Base-by-base conservation (phyloP, 2,888 invertebrate species). In the Papilio gigon region DNA sequence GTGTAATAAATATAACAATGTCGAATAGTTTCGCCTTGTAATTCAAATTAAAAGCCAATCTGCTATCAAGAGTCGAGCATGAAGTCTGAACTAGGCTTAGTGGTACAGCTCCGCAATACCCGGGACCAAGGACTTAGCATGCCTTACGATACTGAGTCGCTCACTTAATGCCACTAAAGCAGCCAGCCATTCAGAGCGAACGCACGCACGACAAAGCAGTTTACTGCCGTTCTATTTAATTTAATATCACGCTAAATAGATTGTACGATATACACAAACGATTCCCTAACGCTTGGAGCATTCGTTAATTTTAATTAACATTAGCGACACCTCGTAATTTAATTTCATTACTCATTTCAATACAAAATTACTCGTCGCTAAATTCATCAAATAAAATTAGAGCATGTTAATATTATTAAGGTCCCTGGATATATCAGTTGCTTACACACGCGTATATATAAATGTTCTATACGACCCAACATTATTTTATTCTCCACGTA, bases 311-410 rank as follows among this genome's bases (percentile, higher is more conserved):
- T 47, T 68, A 68, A 61, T 56, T 65, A 47, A 69, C 63, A 60
- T 60, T 65, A 35, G 59, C 59, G 50, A 68, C 53, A 65, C 65
- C 30, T 61, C 65, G 33, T 65, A 56, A 69, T 69, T 53, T 14
- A 65, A 62, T 65, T 65, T 56, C 22, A 69, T 61, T 69, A 56
- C 60, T 68, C 65, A 65, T 69, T 65, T 53, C 69, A 61, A 69
- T 69, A 53, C 61, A 35, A 69, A 68, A 69, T 69, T 40, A 40
- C 60, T 37, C 69, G 61, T 61, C 25, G 61, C 50, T 61, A 33
- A 69, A 61, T 61, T 53, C 42, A 50, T 69, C 50, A 61, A 60
- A 65, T 65, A 30, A 65, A 56, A 65, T 60, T 61, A 64, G 60
- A 50, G 12, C 42, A 40, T 14, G 42, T 40, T 69, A 12, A 30